Percentiles rank a stretch among this genome's conserved stretches.
These are phyloP conservation scores for Nesidiocoris tenuis DNA, from an alignment of 2,888 invertebrate genomes.

Conservation along the genomic window DNA sequence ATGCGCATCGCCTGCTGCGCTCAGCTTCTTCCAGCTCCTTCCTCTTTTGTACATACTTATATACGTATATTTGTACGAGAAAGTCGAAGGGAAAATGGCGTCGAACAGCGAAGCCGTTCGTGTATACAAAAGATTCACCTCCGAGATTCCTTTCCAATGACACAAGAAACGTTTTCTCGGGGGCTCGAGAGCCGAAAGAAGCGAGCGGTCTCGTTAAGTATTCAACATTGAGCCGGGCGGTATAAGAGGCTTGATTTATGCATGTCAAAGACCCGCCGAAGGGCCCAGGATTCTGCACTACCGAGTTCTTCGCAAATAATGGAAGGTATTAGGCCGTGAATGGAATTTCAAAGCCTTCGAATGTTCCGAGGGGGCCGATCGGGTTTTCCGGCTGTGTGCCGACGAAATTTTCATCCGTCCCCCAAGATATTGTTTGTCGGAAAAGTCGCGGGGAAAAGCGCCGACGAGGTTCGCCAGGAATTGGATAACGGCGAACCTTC, in stretches of 20 bases:
- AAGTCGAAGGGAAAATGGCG: too few species aligned
- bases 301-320: constrained; percentile 4
- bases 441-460: too few species aligned
- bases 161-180: not conserved
- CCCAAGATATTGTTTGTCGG: too few species aligned
- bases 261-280: not conserved
- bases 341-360: not conserved
- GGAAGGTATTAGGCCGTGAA: not conserved
- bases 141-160: not conserved
- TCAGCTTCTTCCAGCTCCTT: not conserved
- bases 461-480: too few species aligned
- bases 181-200: not conserved
- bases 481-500: too few species aligned
- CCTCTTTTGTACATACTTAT: not conserved
- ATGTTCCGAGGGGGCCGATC: not conserved
- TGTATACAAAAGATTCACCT: not conserved
- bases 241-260: constrained; percentile 17
- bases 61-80: not conserved
- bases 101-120: not conserved
- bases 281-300: not conserved
- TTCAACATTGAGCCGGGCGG: not conserved
- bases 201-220: constrained; percentile 1
- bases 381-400: not conserved
- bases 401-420: not conserved
- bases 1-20: not conserved